Evolutionary conservation across 2,888 invertebrate genomes (phyloP), one percentile per base, ranked within the genome.

Genomic region (Volucella bombylans): DNA sequence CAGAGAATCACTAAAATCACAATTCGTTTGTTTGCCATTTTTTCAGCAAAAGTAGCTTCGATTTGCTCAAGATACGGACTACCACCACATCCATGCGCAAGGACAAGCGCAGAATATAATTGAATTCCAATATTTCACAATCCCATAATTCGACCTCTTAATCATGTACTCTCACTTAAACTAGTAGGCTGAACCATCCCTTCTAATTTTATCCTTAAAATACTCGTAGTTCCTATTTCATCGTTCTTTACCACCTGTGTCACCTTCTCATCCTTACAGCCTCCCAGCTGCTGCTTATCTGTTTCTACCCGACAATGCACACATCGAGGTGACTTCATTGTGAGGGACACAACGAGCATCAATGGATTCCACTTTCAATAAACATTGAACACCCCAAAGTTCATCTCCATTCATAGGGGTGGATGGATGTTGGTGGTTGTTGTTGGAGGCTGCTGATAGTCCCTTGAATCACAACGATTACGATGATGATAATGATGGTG

Each of bases 201-300:
- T 49, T 55, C 45, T 49, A 52, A 14, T 31, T 12, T 11, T 50
- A 31, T 43, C 38, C 67, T 68, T 43, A 68, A 64, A 74, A 81
- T 57, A n/a, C n/a, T n/a, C n/a, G n/a, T n/a, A 74, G 74, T 74
- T 69, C 74, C 69, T 81, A 76, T 81, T 81, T 68, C 39, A 23
- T 14, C 12, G 8, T 69, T 31, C 31, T 31, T 6, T 31, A 1
- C 31, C 4, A 49, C 55, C n/a, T 47, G 15, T 43, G 54, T 43
- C 77, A 62, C 54, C 11, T 77, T 8, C 41, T 64, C 23, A 62
- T 31, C 55, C 55, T 62, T 64, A 69, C 41, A 12, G n/a, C 49
- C 69, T 69, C 2, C 18, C 18, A 2, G 18, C 18, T 77, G 54
- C 47, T 39, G 47, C 43, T 49, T 18, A 41, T 10, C 49, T 43